These are phyloP conservation scores for Trematocara unimaculatum DNA, from an alignment of 2,113 vertebrate species.

Conservation along the genomic window DNA sequence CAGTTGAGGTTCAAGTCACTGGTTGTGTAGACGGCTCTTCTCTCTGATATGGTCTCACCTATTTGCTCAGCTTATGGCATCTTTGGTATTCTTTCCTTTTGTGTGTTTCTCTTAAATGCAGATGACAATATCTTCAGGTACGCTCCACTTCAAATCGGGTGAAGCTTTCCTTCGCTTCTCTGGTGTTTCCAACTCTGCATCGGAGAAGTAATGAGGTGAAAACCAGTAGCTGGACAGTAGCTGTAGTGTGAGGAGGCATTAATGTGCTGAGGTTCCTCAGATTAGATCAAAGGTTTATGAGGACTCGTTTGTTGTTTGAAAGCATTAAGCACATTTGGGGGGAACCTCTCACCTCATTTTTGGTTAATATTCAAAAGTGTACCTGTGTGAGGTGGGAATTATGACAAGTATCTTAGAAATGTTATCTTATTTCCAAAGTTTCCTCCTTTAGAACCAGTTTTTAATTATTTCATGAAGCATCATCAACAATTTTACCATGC, in stretches of 20 bases:
- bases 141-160: not conserved
- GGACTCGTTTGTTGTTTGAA: not conserved
- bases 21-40: not conserved
- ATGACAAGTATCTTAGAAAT: not conserved
- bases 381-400: not conserved
- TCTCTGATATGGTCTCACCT: not conserved
- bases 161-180: not conserved
- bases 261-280: not conserved
- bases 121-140: not conserved
- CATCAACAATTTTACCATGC: not conserved
- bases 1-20: constrained; percentile 23
- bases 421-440: not conserved
- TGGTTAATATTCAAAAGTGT: not conserved
- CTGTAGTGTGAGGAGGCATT: not conserved
- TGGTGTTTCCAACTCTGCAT: not conserved
- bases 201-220: not conserved
- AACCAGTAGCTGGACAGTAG: not conserved
- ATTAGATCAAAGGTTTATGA: not conserved
- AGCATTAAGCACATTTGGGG: not conserved
- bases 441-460: not conserved
- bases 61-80: not conserved
- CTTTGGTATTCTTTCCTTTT: not conserved
- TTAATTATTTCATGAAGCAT: constrained; percentile 31
- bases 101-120: not conserved
- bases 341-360: not conserved